Evolutionary conservation across 2,888 invertebrate genomes (phyloP).

Genomic region (Tanypteryx hageni): DNA sequence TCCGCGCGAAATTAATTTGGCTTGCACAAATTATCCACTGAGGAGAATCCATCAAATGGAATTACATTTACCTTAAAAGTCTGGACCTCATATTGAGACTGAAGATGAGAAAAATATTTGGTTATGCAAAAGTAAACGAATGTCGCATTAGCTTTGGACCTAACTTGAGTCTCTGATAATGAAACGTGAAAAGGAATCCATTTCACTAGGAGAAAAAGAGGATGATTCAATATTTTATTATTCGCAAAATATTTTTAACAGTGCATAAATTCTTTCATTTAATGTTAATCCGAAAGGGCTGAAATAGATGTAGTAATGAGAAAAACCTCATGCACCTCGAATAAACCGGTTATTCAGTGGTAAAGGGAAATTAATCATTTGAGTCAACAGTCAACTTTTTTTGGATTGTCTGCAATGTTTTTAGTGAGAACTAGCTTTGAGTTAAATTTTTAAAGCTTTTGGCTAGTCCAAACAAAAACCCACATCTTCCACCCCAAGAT

Average conservation of each 20-base stretch:
- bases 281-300: slow-evolving; percentile 1
- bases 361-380: slow-evolving; percentile 38
- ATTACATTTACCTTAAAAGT: not conserved
- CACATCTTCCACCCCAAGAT: slow-evolving; percentile 43
- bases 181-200: not conserved
- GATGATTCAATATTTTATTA: not conserved
- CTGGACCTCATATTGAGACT: slow-evolving; percentile 58
- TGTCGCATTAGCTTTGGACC: no score
- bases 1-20: not conserved
- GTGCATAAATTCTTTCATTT: not conserved
- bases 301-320: not conserved
- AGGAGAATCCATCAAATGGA: slow-evolving; percentile 21
- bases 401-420: not conserved
- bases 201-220: not conserved
- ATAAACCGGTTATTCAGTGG: slow-evolving; percentile 39
- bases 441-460: slow-evolving; percentile 54
- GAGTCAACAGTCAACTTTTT: not conserved
- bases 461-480: slow-evolving; percentile 58
- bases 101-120: slow-evolving; percentile 37
- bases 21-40: slow-evolving; percentile 48
- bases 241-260: not conserved
- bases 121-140: slow-evolving; percentile 7
- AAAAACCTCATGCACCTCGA: slow-evolving; percentile 52
- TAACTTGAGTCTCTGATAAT: no score
- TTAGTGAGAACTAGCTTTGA: slow-evolving; percentile 60